Evolutionary conservation across 2,797 vertebrate species (phyloP).

Genomic region (Chlorospingus flavigularis): DNA sequence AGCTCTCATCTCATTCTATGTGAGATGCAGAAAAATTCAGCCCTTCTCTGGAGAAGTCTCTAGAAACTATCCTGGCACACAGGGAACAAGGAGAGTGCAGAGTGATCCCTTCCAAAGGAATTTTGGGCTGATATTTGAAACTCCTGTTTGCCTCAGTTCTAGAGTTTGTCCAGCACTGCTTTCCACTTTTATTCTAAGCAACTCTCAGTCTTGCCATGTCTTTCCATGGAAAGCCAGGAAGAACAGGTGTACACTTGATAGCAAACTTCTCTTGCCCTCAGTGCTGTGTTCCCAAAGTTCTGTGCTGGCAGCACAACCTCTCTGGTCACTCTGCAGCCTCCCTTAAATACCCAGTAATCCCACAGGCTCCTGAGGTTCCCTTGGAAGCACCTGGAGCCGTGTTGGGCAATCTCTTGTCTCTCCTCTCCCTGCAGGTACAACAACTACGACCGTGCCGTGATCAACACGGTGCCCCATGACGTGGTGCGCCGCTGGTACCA

Average conservation of each 20-base stretch:
- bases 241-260: neutral
- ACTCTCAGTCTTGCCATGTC: rapidly evolving
- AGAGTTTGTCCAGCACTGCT: neutral
- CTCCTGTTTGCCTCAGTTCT: neutral
- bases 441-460: conserved; percentile 89
- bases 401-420: rapidly evolving
- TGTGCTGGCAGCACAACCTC: neutral
- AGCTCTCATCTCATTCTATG: neutral
- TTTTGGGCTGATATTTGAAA: neutral
- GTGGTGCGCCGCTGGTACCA: conserved; percentile 85
- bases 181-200: neutral
- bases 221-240: neutral
- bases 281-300: neutral
- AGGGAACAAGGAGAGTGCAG: rapidly evolving
- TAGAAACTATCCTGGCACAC: neutral
- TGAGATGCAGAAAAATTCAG: neutral
- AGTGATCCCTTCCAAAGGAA: neutral
- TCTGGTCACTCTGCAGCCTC: neutral
- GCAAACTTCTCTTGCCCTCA: neutral
- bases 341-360: neutral
- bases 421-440: conserved; percentile 83
- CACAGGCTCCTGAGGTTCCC: neutral
- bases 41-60: neutral
- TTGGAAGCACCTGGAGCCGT: rapidly evolving
- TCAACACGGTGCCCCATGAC: conserved; percentile 86